Base-by-base conservation (phyloP, 1,140 invertebrate species). In the Metaphire vulgaris region DNA sequence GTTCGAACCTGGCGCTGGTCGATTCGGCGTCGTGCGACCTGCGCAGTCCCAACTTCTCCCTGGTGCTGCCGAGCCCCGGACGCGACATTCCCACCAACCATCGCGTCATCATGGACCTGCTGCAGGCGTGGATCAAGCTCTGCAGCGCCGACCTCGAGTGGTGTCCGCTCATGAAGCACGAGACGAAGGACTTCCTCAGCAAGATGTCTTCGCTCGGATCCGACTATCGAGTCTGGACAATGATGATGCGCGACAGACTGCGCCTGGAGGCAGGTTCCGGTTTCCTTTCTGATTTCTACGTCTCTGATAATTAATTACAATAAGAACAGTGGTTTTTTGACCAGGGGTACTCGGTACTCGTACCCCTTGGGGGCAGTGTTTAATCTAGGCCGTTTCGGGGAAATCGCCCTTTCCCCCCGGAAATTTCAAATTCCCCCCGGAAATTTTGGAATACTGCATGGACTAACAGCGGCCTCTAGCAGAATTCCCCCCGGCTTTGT, bases 191-290 rank as follows among this genome's bases (percentile, higher is more conserved):
- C 33, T 85, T 85, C 76, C 79, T 86, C 1, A 80, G 81, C 68
- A 83, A 83, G 74, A 79, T 85, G 69, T 82, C 83, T n/a, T 81
- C 81, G 2, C 82, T 85, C 33, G 85, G 85, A 29, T 78, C 80
- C 29, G 84, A 86, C 56, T 85, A 86, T 73, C 82, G 83, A 74
- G 74, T 79, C 0, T 86, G 84, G 85, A 83, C 83, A 69, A 81
- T 84, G 32, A 81, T 80, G 67, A 82, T 84, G 32, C 74, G 83
- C 1, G 77, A 67, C 16, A 72, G 75, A 29, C 79, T 86, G n/a
- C 79, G 83, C 34, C 76, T 85, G 33, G 83, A 84, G 81, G 84
- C 84, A 79, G 78, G 41, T 21, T 56, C 71, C 77, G n/a, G n/a
- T n/a, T n/a, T n/a, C n/a, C n/a, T n/a, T n/a, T n/a, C n/a, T n/a